Percentiles rank a stretch among this genome's conserved stretches.
phyloP scores from a whole-genome alignment of 2,888 invertebrate genomes.

The Stenotaenia linearis region DNA sequence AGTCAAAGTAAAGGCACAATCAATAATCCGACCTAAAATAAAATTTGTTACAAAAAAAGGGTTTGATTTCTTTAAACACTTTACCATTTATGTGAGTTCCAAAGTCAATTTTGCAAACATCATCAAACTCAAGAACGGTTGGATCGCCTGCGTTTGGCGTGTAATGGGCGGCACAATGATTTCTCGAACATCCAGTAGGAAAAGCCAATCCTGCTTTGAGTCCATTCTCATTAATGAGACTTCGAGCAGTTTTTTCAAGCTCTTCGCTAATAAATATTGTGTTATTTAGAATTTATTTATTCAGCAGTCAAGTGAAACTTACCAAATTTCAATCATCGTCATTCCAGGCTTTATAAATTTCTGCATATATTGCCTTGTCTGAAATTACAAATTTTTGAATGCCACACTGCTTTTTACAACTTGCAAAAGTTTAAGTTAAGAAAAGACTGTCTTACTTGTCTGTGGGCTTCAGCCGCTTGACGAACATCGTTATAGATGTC shows the following conservation, averaged over 20 bases:
- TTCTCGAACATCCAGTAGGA: constrained; percentile 91
- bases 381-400: too few species aligned
- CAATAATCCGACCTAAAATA: constrained; percentile 74
- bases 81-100: constrained; percentile 93
- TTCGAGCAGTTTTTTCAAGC: constrained; percentile 83
- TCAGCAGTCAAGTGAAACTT: constrained; percentile 31
- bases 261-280: constrained; percentile 59
- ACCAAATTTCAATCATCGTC: constrained; percentile 97
- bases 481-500: constrained; percentile 93
- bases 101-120: constrained; percentile 98
- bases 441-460: constrained; percentile 62
- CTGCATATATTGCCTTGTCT: constrained; percentile 86
- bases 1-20: constrained; percentile 95
- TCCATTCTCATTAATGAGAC: constrained; percentile 89
- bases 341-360: constrained; percentile 95
- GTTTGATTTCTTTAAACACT: background rate
- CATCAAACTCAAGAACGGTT: constrained; percentile 89
- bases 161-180: constrained; percentile 98
- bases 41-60: constrained; percentile 33
- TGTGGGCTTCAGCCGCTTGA: constrained; percentile 94
- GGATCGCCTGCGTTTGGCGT: constrained; percentile 97
- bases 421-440: too few species aligned
- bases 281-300: background rate
- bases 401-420: too few species aligned
- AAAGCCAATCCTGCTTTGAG: constrained; percentile 72